These are phyloP conservation scores for Gasterosteus aculeatus DNA, from an alignment of 2,113 vertebrate species.

Conservation along the genomic window DNA sequence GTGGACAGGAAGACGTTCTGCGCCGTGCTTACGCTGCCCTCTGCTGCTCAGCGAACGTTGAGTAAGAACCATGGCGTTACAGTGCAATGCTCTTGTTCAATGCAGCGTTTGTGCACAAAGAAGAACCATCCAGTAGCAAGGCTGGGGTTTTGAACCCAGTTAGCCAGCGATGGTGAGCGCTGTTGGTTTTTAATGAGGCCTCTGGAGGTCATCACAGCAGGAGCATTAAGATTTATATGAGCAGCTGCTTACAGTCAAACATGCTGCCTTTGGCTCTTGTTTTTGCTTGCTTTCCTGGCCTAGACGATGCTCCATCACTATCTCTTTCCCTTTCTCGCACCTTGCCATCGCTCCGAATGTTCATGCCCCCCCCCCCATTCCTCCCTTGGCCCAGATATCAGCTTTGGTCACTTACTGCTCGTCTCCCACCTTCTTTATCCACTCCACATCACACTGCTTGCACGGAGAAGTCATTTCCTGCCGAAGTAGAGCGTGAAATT, in stretches of 20 bases:
- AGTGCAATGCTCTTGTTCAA: neutral
- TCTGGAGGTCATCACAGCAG: constrained; percentile 36
- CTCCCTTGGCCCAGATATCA: neutral
- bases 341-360: constrained; percentile 1
- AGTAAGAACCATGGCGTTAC: neutral
- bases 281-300: neutral
- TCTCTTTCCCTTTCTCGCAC: neutral
- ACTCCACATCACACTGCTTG: constrained; percentile 94
- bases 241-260: constrained; percentile 1
- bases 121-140: neutral
- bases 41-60: constrained; percentile 59
- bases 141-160: constrained; percentile 3
- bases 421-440: constrained; percentile 97
- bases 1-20: constrained; percentile 11
- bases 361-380: neutral
- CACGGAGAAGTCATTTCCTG: constrained; percentile 90
- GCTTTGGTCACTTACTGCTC: constrained; percentile 91
- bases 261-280: neutral
- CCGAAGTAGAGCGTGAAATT: constrained; percentile 68
- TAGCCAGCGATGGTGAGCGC: constrained; percentile 19
- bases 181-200: constrained; percentile 36
- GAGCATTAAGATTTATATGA: constrained; percentile 7
- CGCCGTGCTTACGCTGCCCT: constrained; percentile 69
- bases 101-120: neutral
- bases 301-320: neutral